Base-by-base conservation (phyloP, 2,797 vertebrate species). In the Cheirogaleus major region DNA sequence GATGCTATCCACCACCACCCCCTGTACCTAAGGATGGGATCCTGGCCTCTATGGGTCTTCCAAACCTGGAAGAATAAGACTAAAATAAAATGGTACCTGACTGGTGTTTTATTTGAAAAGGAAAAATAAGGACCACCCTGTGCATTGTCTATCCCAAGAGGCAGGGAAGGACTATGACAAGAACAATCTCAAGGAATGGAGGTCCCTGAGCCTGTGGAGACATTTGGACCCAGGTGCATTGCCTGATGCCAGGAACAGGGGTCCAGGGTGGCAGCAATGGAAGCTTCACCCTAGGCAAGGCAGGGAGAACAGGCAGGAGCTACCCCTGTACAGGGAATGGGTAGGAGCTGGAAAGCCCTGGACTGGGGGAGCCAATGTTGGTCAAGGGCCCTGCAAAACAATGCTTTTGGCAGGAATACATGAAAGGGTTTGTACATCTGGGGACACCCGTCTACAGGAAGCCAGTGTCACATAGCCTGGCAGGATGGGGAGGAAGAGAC, bases 401-500 rank as follows among this genome's bases (percentile, higher is more conserved):
- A 93, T 92, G 96, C 81, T 94, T 96, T 96, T 70, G 65, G 95
- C 92, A 93, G 94, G 95, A 96, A 96, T n/a, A 97, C 86, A 93
- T 5, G 5, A 73, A 94, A 95, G 89, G 72, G 79, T 93, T 93
- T 89, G 45, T 65, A 96, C 89, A 96, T 93, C 69, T 93, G 95
- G 97, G 98, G 97, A 97, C 78, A 96, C 97, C 98, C 96, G 79
- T 97, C 96, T 98, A 97, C 57, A 97, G 97, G 96, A 82, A 97
- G 97, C 97, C 97, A 83, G 96, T 97, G 97, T 98, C 98, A 96
- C 98, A 79, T 91, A 95, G 98, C 97, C 38, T 78, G 93, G 98
- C 94, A 45, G 96, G 96, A 98, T 63, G 88, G 87, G 97, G 98
- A 96, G 97, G 96, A 98, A 97, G 97, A 98, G 95, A 98, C 97